These are phyloP conservation scores for Drosophila falleni DNA, from an alignment of 2,888 invertebrate genomes.

Conservation along the genomic window DNA sequence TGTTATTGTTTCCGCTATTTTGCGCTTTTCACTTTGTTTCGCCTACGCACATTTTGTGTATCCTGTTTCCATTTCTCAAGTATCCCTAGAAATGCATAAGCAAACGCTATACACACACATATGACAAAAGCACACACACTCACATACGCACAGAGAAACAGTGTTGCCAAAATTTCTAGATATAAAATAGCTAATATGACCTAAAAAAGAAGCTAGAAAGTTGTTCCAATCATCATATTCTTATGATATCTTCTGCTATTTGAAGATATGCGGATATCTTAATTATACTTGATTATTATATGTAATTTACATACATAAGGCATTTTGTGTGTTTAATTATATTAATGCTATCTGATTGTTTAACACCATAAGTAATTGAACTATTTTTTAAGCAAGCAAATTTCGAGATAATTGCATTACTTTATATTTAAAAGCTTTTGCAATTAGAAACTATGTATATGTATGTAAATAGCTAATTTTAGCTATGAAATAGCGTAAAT, in stretches of 20 bases:
- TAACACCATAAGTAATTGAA: too few species aligned
- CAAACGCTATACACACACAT: slow-evolving; percentile 47
- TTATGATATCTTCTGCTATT: too few species aligned
- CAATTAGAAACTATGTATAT: not conserved
- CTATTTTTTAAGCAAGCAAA: too few species aligned
- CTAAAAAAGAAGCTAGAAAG: too few species aligned
- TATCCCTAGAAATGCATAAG: slow-evolving; percentile 73
- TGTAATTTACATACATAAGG: too few species aligned
- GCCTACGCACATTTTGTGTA: slow-evolving; percentile 77
- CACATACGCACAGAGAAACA: slow-evolving; percentile 6
- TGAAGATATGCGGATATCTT: too few species aligned
- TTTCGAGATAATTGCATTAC: too few species aligned
- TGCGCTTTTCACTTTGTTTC: slow-evolving; percentile 60
- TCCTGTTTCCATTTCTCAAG: slow-evolving; percentile 51
- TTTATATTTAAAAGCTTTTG: too few species aligned
- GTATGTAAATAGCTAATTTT: not conserved
- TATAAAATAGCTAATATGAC: not conserved
- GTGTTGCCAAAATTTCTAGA: not conserved
- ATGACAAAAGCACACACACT: slow-evolving; percentile 30
- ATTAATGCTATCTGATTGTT: too few species aligned
- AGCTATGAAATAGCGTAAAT: not conserved
- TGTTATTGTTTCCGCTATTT: slow-evolving; percentile 37
- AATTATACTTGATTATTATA: too few species aligned
- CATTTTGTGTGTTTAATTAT: too few species aligned
- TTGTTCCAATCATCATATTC: too few species aligned